These are phyloP conservation scores for Eupithecia dodoneata DNA, from an alignment of 2,888 invertebrate genomes.

Conservation along the genomic window DNA sequence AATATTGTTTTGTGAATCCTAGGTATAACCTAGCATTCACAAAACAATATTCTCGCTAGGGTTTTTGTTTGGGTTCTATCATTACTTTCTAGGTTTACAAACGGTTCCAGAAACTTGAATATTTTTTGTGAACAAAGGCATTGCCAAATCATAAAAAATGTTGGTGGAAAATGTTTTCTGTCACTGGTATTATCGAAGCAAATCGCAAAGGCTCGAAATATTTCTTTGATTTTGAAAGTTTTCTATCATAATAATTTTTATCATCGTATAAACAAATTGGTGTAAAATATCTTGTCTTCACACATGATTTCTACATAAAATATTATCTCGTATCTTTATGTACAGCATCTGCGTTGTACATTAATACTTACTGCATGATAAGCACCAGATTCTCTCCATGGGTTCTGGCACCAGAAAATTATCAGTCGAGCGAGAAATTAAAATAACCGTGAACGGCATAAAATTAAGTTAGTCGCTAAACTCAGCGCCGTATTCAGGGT, in stretches of 20 bases:
- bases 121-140: neutral
- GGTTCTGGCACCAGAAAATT: constrained; percentile 74
- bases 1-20: too few species aligned
- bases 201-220: neutral
- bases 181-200: neutral
- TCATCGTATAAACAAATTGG: neutral
- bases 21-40: neutral
- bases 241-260: neutral
- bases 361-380: constrained; percentile 55
- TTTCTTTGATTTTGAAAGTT: neutral
- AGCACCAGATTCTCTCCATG: constrained; percentile 72
- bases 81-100: neutral
- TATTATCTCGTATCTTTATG: neutral
- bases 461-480: constrained; percentile 75
- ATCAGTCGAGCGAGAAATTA: constrained; percentile 77
- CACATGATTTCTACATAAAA: neutral
- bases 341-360: constrained; percentile 29
- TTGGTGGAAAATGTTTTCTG: neutral
- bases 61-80: neutral
- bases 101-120: neutral
- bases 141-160: neutral
- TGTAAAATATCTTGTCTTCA: neutral
- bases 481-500: constrained; percentile 35
- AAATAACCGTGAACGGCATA: constrained; percentile 80
- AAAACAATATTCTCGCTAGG: neutral